Evolutionary conservation across 1,140 invertebrate species (phyloP), one percentile per base, ranked within the genome.

Genomic region (Orchesella cincta): DNA sequence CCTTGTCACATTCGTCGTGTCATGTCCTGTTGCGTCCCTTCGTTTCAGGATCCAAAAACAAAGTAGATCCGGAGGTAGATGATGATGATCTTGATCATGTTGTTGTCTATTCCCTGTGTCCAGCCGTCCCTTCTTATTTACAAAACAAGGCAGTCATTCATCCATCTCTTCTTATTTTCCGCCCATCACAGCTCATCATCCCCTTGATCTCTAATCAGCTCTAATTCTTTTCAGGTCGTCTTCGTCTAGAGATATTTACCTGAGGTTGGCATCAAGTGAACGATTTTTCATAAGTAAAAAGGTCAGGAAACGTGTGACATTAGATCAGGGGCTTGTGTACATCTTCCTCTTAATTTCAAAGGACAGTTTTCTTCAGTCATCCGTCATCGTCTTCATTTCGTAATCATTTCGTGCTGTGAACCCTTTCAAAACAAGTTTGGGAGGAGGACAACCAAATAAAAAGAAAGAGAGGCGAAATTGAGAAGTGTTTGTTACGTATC

Each of bases 1-100:
- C 62, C 29, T 29, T 67, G 62, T 67, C 62, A 67, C 62, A 29
- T 67, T 67, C 33, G 8, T 67, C 62, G 62, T 67, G 62, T 67
- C 62, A 67, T 67, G 62, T 67, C 62, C 62, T 67, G 62, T 31
- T 31, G 62, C 29, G 62, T 67, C 23, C 62, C 31, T 29, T 33
- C 5, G 23, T 46, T 46, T 12, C 39, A 23, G 54, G 54, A 23
- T n/a, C n/a, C 54, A 57, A 8, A 57, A 14, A 3, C 8, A 12
- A 57, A 57, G 54, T 14, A 57, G 26, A 57, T 26, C 54, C 39
- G 39, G 5, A 46, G 5, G 18, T 8, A 46, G 39, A 18, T 8
- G 39, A 57, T 18, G 23, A 57, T 57, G 54, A n/a, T 26, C 23
- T 57, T 57, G 54, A 18, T n/a, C n/a, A n/a, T n/a, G n/a, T n/a